Base-by-base conservation (phyloP, 1,140 invertebrate genomes). In the Drosophila auraria region DNA sequence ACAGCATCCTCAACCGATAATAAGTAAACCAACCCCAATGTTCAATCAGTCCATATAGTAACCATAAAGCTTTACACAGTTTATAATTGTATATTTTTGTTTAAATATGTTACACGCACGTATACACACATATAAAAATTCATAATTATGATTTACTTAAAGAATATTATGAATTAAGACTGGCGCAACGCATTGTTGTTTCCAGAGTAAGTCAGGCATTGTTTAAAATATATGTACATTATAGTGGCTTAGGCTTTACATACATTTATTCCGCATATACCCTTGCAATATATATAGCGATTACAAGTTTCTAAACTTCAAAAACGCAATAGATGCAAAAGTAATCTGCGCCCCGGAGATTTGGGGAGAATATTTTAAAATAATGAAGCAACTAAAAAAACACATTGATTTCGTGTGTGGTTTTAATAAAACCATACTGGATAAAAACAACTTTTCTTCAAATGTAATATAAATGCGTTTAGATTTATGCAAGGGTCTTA, bases 31-130 rank as follows among this genome's bases (percentile, higher is more conserved):
- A 36, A 36, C 33, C 33, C 9, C 9, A 33, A 11, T 11, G 33
- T 36, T 9, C 8, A 36, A 11, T 36, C 33, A 36, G 33, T 36
- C 33, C 33, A 12, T 36, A 36, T 36, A 11, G 8, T 36, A 36
- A 36, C 30, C 30, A 36, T 20, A 57, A 25, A 51, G 12, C 61
- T 69, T 58, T 40, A 38, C 78, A 75, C 77, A 64, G 68, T 70
- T 82, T 76, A 79, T 71, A 87, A 61, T 82, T 72, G 59, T 87
- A 75, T 86, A 87, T 84, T 83, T 82, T 80, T 69, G 38, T 76
- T 68, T 45, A 86, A 87, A 82, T 86, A 79, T 73, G 78, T 86
- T 87, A 86, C 83, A 86, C 83, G 57, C 78, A 83, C 72, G 75
- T 51, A 87, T 77, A 86, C 83, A 86, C 68, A 77, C 40, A 87